These are phyloP conservation scores for Macaca nemestrina DNA, from an alignment of 2,113 vertebrate species.

Conservation along the genomic window DNA sequence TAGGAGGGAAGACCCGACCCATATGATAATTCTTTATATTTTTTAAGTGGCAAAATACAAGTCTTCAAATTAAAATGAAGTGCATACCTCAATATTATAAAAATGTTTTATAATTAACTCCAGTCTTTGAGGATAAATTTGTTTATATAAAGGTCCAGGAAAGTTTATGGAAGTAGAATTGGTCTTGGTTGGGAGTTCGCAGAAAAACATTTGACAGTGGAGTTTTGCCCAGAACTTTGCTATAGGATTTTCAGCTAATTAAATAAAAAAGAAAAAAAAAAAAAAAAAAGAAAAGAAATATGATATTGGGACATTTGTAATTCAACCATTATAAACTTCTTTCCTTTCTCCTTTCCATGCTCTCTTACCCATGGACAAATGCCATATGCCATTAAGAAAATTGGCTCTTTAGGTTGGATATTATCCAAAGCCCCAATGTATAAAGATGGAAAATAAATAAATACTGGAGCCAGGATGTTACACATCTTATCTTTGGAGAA, in stretches of 20 bases:
- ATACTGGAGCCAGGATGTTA: constrained; percentile 77
- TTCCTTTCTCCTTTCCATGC: background rate
- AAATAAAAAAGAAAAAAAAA: background rate
- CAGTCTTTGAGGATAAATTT: background rate
- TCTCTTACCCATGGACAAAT: constrained; percentile 67
- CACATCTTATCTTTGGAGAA: constrained; percentile 81
- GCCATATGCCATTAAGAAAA: constrained; percentile 66
- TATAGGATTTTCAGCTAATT: constrained; percentile 42
- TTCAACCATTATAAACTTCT: constrained; percentile 7
- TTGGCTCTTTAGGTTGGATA: constrained; percentile 75
- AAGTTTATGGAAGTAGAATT: background rate
- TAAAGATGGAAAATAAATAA: constrained; percentile 80
- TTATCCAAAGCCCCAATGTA: constrained; percentile 76
- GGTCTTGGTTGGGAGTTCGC: background rate
- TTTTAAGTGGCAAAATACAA: background rate
- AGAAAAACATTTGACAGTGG: background rate
- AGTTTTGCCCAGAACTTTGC: constrained; percentile 2
- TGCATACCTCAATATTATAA: background rate
- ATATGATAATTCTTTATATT: background rate
- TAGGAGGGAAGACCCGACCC: background rate
- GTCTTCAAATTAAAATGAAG: background rate
- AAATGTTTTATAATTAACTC: background rate
- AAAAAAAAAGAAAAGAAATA: background rate
- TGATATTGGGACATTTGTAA: constrained; percentile 23
- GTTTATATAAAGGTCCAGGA: background rate